Evolutionary conservation across 1,140 invertebrate species (phyloP).

Genomic region (Melipona quadrifasciata): DNA sequence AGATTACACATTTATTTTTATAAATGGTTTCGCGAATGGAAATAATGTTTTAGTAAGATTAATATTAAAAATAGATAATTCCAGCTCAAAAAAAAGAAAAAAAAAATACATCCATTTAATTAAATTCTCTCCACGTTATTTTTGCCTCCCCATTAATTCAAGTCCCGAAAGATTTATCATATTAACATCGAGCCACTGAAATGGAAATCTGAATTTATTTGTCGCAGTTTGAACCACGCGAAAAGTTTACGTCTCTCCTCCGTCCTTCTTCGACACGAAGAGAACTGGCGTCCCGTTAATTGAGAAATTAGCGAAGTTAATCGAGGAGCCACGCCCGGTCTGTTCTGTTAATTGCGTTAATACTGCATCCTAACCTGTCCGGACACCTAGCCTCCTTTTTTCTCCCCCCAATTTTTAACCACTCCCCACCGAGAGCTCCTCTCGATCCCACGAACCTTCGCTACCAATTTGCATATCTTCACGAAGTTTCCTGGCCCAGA

Average conservation of each 20-base stretch:
- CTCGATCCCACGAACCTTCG: not conserved
- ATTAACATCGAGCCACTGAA: not conserved
- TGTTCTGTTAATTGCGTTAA: conserved; percentile 53
- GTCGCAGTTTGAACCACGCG: not conserved
- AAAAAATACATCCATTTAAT: too few relatives aligned
- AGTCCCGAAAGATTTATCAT: not conserved
- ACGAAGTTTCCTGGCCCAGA: not conserved
- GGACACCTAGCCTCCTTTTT: not conserved
- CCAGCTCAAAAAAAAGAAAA: too few relatives aligned
- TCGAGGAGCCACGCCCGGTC: conserved; percentile 56
- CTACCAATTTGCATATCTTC: conserved; percentile 13
- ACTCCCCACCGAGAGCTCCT: not conserved
- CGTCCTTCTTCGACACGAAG: not conserved
- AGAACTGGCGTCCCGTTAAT: conserved; percentile 48
- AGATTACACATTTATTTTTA: too few relatives aligned
- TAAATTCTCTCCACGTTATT: too few relatives aligned
- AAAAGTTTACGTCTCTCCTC: not conserved
- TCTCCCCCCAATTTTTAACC: not conserved
- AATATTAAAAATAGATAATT: too few relatives aligned
- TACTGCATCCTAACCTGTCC: not conserved
- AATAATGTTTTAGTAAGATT: too few relatives aligned
- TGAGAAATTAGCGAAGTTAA: conserved; percentile 65
- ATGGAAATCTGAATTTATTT: not conserved
- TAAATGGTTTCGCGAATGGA: too few relatives aligned
- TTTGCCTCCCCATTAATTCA: too few relatives aligned